Evolutionary conservation across 2,888 invertebrate genomes (phyloP), one percentile per base, ranked within the genome.

Genomic region (Lithophane semibrunnea): DNA sequence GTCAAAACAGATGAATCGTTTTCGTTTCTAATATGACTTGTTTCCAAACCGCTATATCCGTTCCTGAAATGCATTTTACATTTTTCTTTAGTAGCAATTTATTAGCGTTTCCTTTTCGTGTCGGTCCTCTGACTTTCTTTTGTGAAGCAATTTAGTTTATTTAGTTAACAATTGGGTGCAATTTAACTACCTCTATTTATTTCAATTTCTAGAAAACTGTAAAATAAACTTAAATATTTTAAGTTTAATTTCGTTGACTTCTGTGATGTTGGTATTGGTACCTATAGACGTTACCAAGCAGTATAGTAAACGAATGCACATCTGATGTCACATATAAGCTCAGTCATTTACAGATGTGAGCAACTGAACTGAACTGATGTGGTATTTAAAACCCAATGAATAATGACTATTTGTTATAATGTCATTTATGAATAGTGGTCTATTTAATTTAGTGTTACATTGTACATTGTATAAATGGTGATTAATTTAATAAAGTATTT

Each of bases 61-160:
- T 65, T 68, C 3, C 21, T 37, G 49, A 54, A 56, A 54, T 68
- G 68, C 72, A 72, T 72, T 60, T 44, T 12, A 24, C 7, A 54
- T 52, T 70, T 82, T 67, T 58, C 29, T 56, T 61, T n/a, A 63
- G 44, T 73, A 54, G 24, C 7, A 44, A 60, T 70, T 68, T 58
- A 60, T 21, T 49, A 49, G 24, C 44, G 12, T 44, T 69, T 74
- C 0, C 42, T 37, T 74, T 71, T 79, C 60, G 24, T 69, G 42
- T 49, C 24, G 29, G 65, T 68, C 56, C 12, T 42, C 56, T 24
- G 49, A 37, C 12, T 70, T 64, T 54, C 5, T 58, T 69, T 65
- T 61, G 24, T 69, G 42, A 29, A 60, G 12, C 3, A 52, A 61
- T 73, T 82, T 10, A 47, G 58, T 68, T 68, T 68, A 71, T 66